These are phyloP conservation scores for Staurois parvus DNA, from an alignment of 2,797 vertebrate genomes.

Conservation along the genomic window DNA sequence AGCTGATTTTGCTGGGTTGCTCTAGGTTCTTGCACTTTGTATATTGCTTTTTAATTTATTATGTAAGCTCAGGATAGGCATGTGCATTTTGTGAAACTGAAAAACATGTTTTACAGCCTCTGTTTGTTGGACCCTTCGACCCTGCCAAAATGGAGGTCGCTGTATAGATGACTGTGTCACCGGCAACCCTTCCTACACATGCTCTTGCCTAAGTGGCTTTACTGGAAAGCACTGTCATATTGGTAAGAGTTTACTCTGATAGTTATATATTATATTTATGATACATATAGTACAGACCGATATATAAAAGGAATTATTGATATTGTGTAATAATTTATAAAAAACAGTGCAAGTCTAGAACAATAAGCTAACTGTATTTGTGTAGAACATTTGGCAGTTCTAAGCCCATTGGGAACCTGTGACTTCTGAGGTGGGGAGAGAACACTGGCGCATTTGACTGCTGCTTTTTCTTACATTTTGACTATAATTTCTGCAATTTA, in stretches of 20 bases:
- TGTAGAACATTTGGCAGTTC: too few species aligned
- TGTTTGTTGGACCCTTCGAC: constrained; percentile 90
- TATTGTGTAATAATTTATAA: too few species aligned
- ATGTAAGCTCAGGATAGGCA: background rate
- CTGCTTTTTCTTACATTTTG: too few species aligned
- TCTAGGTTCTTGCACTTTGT: background rate
- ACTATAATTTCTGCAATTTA: too few species aligned
- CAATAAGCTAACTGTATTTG: too few species aligned
- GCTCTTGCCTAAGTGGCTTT: constrained; percentile 94
- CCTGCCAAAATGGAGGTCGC: constrained; percentile 90
- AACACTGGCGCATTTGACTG: too few species aligned
- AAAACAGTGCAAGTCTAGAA: too few species aligned
- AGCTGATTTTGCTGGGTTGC: background rate
- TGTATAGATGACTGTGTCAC: constrained; percentile 97
- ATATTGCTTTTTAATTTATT: background rate
- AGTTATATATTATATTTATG: too few species aligned
- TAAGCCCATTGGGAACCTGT: background rate
- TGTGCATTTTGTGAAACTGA: background rate
- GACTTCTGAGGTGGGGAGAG: too few species aligned
- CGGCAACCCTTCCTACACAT: constrained; percentile 93
- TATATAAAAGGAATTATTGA: too few species aligned
- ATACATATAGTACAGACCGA: too few species aligned
- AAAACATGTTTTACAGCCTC: constrained; percentile 76
- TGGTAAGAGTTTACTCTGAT: constrained; percentile 74
- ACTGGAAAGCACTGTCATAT: constrained; percentile 91